Percentiles rank a stretch among this genome's conserved stretches.
Conservation (phyloP, 2,113 vertebrate genomes). For the Nansenia antarctica region DNA sequence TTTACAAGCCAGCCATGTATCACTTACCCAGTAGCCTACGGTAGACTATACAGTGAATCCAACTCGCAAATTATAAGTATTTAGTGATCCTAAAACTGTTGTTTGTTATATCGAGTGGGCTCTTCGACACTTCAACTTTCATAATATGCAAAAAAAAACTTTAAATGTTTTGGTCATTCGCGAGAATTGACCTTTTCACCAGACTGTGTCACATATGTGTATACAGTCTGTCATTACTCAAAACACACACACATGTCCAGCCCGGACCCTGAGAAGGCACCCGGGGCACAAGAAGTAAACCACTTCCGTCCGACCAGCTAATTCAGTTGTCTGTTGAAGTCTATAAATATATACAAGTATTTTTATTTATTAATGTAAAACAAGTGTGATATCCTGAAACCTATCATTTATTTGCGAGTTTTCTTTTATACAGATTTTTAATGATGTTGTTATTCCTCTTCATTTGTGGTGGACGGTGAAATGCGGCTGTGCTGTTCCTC, state of each 20-base stretch:
- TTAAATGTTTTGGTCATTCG: too few species aligned
- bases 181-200: too few species aligned
- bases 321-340: not conserved
- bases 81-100: too few species aligned
- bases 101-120: too few species aligned
- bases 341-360: not conserved
- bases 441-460: constrained; percentile 14
- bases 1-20: too few species aligned
- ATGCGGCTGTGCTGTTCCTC: not conserved
- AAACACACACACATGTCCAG: constrained; percentile 6
- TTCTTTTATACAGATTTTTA: constrained; percentile 39
- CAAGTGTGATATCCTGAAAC: constrained; percentile 22
- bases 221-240: not conserved
- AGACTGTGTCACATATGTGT: too few species aligned
- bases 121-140: too few species aligned
- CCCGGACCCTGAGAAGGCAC: constrained; percentile 18
- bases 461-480: not conserved
- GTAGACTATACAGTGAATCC: too few species aligned
- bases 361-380: constrained; percentile 48
- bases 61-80: too few species aligned
- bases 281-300: constrained; percentile 23
- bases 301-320: constrained; percentile 31
- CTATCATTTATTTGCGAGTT: constrained; percentile 16
- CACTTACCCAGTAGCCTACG: too few species aligned
- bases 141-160: too few species aligned